phyloP scores from a whole-genome alignment of 2,888 invertebrate genomes.

The Cremastobaeus sp. region DNA sequence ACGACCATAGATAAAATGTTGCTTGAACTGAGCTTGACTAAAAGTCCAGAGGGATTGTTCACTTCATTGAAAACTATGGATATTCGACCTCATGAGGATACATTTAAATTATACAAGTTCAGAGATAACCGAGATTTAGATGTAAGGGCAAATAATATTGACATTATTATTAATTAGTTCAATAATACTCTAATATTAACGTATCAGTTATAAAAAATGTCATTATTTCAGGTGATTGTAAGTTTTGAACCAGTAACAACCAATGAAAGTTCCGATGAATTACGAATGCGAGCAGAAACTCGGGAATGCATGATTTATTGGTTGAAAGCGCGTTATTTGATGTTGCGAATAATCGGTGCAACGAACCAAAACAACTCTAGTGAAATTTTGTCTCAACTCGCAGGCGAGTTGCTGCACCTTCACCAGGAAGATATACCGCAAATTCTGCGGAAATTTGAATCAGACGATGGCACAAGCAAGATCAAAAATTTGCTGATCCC shows the following conservation, averaged over 20 bases:
- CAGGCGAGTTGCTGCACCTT: conserved; percentile 67
- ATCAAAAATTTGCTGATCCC: conserved; percentile 73
- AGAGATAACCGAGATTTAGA: conserved; percentile 76
- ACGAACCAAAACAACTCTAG: conserved; percentile 68
- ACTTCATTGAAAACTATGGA: conserved; percentile 71
- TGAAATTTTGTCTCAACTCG: conserved; percentile 66
- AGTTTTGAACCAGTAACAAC: conserved; percentile 74
- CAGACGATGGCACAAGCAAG: conserved; percentile 64
- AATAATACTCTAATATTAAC: conserved; percentile 3
- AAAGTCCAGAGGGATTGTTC: conserved; percentile 67
- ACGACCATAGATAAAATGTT: conserved; percentile 84
- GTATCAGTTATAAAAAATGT: not conserved
- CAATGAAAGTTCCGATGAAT: conserved; percentile 64
- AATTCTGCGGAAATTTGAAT: conserved; percentile 68
- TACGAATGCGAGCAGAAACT: conserved; percentile 72
- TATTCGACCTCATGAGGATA: conserved; percentile 71
- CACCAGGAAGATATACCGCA: conserved; percentile 68
- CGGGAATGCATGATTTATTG: conserved; percentile 72
- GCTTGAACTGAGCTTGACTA: conserved; percentile 81
- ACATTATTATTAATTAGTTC: conserved; percentile 2
- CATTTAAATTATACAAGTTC: conserved; percentile 71
- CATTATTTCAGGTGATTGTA: conserved; percentile 67
- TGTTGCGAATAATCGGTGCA: conserved; percentile 73
- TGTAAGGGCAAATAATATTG: conserved; percentile 66
- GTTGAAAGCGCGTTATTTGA: conserved; percentile 70